A percentile compares a stretch with the other conserved stretches of the same genome.
phyloP scores from a whole-genome alignment of 2,113 vertebrate genomes.

The Nycticorax nycticorax region DNA sequence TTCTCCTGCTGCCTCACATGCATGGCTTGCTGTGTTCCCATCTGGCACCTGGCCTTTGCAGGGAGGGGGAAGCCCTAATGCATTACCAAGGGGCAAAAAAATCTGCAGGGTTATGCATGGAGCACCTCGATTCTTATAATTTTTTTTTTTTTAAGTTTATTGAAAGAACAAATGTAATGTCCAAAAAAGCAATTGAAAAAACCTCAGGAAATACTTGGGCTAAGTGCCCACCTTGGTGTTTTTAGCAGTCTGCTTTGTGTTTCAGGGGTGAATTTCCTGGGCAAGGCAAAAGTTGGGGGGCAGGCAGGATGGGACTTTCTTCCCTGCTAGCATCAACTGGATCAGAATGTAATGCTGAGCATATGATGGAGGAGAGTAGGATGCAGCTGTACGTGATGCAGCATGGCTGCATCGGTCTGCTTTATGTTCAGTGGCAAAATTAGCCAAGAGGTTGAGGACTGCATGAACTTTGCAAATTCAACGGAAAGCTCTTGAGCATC shows the following conservation, averaged over 20 bases:
- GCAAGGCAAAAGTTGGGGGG: neutral
- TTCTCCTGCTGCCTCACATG: neutral
- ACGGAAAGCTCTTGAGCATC: neutral
- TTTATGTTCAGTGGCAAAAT: neutral
- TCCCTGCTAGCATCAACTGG: neutral
- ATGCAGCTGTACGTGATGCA: neutral
- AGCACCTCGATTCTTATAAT: neutral
- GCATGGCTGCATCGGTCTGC: neutral
- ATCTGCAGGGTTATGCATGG: neutral
- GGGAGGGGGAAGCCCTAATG: neutral
- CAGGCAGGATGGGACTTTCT: neutral
- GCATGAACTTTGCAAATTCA: neutral
- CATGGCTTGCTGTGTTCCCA: neutral
- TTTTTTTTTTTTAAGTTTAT: neutral
- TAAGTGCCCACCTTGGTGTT: neutral
- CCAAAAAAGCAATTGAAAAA: neutral
- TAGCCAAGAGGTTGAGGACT: neutral
- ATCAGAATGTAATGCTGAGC: neutral
- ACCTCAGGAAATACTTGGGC: neutral
- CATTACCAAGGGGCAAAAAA: neutral
- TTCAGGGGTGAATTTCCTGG: neutral
- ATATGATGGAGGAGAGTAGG: neutral
- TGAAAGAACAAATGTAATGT: neutral
- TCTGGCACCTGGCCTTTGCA: neutral
- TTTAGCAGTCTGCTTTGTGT: neutral